phyloP scores from a whole-genome alignment of 2,888 invertebrate genomes.

The Cordilura impudica region DNA sequence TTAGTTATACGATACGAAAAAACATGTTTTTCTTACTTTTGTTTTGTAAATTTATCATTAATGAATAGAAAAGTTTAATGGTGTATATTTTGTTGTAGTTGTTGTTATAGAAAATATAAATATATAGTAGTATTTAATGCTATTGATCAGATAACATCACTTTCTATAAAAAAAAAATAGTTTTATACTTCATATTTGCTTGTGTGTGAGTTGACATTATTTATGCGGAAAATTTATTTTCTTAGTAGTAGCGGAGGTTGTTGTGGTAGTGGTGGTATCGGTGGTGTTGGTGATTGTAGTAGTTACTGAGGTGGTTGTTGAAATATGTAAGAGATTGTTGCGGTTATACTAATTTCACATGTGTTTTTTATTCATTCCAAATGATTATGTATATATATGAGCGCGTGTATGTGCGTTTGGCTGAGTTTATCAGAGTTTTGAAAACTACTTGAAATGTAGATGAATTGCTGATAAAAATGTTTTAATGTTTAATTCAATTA shows the following conservation, averaged over 20 bases:
- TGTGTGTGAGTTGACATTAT: slow-evolving; percentile 24
- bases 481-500: slow-evolving; percentile 58
- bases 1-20: neutral
- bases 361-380: slow-evolving; percentile 27
- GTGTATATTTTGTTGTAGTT: neutral
- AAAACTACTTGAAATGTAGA: slow-evolving; percentile 56
- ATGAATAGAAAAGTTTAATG: slow-evolving; percentile 1
- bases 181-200: slow-evolving; percentile 10
- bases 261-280: neutral
- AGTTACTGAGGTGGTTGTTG: neutral
- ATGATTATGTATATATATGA: slow-evolving; percentile 4
- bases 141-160: slow-evolving; percentile 46
- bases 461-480: slow-evolving; percentile 50
- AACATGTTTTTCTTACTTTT: neutral
- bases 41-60: slow-evolving; percentile 8
- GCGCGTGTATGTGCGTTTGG: neutral
- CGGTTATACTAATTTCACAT: slow-evolving; percentile 49
- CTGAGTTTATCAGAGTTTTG: slow-evolving; percentile 33
- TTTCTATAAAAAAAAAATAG: slow-evolving; percentile 1
- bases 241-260: neutral
- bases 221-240: slow-evolving; percentile 7
- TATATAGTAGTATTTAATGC: slow-evolving; percentile 14
- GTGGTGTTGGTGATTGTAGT: neutral
- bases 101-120: neutral
- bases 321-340: slow-evolving; percentile 1